Conservation (phyloP, 2,888 invertebrate genomes). For the Autographa pulchrina region DNA sequence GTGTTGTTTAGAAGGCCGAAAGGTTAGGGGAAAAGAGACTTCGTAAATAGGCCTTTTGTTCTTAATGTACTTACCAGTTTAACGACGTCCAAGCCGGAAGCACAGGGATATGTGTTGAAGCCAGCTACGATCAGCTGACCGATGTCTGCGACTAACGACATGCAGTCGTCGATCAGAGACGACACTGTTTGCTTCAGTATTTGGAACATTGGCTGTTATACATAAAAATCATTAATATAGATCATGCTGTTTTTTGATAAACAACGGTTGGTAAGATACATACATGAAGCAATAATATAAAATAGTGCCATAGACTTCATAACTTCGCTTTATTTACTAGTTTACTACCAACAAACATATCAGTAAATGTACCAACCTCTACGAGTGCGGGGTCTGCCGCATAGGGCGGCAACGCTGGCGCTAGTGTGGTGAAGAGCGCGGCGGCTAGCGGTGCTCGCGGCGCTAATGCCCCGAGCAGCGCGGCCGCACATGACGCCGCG, state of each 20-base stretch:
- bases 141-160: constrained; percentile 91
- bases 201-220: constrained; percentile 92
- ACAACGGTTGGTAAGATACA: neutral
- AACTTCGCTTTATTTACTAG: no score
- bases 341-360: no score
- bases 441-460: constrained; percentile 69
- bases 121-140: constrained; percentile 91
- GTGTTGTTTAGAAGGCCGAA: no score
- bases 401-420: constrained; percentile 74
- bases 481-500: constrained; percentile 74
- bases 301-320: no score
- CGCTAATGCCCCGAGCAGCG: constrained; percentile 71
- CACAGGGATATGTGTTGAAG: constrained; percentile 92
- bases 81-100: constrained; percentile 92
- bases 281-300: neutral
- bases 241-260: no score
- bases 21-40: no score
- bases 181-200: constrained; percentile 93
- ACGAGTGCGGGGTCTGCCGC: constrained; percentile 68
- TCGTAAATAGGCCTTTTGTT: no score
- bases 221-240: neutral
- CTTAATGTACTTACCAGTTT: no score
- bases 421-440: constrained; percentile 69
- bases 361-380: constrained; percentile 63
- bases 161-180: constrained; percentile 92